A percentile compares a stretch with the other conserved stretches of the same genome.
Evolutionary conservation across 2,113 vertebrate species (phyloP).

Genomic region (Gambusia affinis): DNA sequence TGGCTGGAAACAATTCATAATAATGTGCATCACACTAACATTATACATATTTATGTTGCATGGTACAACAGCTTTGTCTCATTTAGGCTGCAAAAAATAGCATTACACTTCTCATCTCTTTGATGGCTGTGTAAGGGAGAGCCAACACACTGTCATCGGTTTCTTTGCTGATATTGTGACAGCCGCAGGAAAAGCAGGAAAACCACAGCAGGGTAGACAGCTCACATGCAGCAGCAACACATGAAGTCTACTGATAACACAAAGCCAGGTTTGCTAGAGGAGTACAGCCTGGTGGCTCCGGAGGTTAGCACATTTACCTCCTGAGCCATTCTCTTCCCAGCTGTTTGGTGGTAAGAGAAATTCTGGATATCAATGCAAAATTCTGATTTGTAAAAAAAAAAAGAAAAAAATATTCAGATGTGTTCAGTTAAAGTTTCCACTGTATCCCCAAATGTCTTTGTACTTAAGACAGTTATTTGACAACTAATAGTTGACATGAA

Average conservation of each 20-base stretch:
- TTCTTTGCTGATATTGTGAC: neutral
- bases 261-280: neutral
- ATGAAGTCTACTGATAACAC: neutral
- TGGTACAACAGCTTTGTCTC: neutral
- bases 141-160: neutral
- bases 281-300: neutral
- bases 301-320: neutral
- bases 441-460: slow-evolving; percentile 5
- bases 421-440: neutral
- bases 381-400: neutral
- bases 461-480: neutral
- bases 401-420: neutral
- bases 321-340: neutral
- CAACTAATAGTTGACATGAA: neutral
- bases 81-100: neutral
- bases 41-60: neutral
- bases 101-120: neutral
- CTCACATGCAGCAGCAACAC: neutral
- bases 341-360: neutral
- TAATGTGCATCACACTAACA: neutral
- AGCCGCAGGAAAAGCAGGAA: neutral
- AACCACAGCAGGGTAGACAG: neutral
- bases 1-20: neutral
- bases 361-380: neutral
- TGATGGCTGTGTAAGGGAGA: neutral